These are phyloP conservation scores for Physella acuta DNA, from an alignment of 1,140 invertebrate species.

Conservation along the genomic window DNA sequence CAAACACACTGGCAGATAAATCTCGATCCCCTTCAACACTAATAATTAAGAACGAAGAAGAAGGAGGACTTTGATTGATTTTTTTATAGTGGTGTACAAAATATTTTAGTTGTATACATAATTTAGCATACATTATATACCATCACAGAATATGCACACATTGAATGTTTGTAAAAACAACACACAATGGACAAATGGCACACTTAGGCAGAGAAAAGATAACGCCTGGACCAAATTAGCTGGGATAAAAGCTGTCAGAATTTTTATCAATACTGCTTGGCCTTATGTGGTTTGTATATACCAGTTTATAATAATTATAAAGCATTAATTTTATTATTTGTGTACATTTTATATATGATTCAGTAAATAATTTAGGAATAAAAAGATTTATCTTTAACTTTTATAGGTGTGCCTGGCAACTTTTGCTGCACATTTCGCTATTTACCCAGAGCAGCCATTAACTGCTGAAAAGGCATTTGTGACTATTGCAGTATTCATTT, in stretches of 20 bases:
- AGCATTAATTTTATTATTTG: too few species aligned
- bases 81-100: too few species aligned
- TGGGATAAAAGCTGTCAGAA: constrained; percentile 68
- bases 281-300: constrained; percentile 72
- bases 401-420: not conserved
- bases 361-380: too few species aligned
- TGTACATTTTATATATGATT: too few species aligned
- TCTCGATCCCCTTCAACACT: too few species aligned
- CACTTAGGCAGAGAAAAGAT: constrained; percentile 57
- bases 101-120: too few species aligned
- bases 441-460: constrained; percentile 53
- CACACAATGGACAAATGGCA: constrained; percentile 55
- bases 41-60: too few species aligned
- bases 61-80: too few species aligned
- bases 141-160: constrained; percentile 48
- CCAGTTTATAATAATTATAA: not conserved
- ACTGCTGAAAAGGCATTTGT: constrained; percentile 89
- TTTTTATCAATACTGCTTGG: constrained; percentile 91
- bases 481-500: constrained; percentile 94
- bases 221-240: constrained; percentile 55
- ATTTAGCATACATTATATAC: too few species aligned
- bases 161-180: constrained; percentile 53
- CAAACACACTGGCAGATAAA: too few species aligned
- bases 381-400: too few species aligned
- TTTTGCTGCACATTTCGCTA: constrained; percentile 9